A percentile compares a stretch with the other conserved stretches of the same genome.
phyloP scores from a whole-genome alignment of 1,140 invertebrate genomes.

The Drosophila takahashii region DNA sequence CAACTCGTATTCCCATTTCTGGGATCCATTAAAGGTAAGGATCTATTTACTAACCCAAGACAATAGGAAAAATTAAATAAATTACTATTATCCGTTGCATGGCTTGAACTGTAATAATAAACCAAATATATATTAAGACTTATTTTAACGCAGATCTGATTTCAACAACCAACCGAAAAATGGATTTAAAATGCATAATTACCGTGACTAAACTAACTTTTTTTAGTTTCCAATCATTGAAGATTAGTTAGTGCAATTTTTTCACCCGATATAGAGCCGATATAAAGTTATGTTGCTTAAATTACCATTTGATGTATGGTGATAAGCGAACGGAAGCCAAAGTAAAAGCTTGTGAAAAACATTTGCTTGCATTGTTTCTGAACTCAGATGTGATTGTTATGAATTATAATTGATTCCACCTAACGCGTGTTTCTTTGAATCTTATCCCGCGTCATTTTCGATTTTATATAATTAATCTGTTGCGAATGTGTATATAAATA shows the following conservation, averaged over 20 bases:
- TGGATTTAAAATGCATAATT: slow-evolving; percentile 1
- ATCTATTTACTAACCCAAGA: too few species aligned
- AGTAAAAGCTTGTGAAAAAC: slow-evolving; percentile 62
- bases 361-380: slow-evolving; percentile 39
- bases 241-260: background rate
- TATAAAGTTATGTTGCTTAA: slow-evolving; percentile 1
- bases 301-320: slow-evolving; percentile 54
- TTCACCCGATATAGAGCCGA: too few species aligned
- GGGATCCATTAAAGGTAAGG: too few species aligned
- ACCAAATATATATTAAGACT: too few species aligned
- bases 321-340: slow-evolving; percentile 58
- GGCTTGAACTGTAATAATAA: too few species aligned
- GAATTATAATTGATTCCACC: slow-evolving; percentile 27
- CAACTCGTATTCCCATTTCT: too few species aligned
- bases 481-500: too few species aligned
- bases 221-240: background rate
- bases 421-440: slow-evolving; percentile 5
- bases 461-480: slow-evolving; percentile 33
- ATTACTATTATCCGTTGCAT: too few species aligned
- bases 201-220: background rate
- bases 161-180: background rate
- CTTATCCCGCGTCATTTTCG: slow-evolving; percentile 1
- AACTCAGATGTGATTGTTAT: slow-evolving; percentile 30
- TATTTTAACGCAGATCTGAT: background rate
- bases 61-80: too few species aligned